Conservation (phyloP, 2,888 invertebrate species). For the Rotaria macrura region DNA sequence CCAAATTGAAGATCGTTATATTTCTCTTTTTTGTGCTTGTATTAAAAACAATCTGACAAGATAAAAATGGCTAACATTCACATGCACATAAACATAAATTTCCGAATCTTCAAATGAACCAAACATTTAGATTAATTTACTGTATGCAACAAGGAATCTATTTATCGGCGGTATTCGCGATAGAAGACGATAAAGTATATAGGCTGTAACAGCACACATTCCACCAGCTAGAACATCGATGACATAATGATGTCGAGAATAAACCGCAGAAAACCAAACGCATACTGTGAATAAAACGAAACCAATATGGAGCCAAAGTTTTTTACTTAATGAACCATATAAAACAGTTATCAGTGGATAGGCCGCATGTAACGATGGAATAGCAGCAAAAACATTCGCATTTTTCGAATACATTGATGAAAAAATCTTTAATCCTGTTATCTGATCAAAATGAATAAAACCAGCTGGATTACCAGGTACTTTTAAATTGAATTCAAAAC, state of each 20-base stretch:
- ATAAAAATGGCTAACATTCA: neutral
- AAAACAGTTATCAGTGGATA: neutral
- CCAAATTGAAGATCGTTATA: neutral
- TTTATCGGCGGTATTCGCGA: neutral
- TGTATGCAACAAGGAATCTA: neutral
- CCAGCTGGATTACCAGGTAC: neutral
- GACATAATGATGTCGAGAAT: conserved; percentile 17
- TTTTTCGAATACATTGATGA: neutral
- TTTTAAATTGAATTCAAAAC: neutral
- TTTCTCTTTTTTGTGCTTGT: neutral
- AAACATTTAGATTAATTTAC: neutral
- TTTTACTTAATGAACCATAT: neutral
- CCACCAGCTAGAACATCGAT: conserved; percentile 2
- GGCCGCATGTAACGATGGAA: conserved; percentile 21
- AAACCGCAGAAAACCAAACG: conserved; percentile 23
- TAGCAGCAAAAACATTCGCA: conserved; percentile 18
- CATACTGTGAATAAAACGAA: conserved; percentile 4
- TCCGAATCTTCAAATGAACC: neutral
- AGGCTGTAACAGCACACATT: neutral
- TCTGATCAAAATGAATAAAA: conserved; percentile 1
- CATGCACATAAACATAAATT: neutral
- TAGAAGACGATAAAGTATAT: neutral
- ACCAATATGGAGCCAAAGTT: neutral
- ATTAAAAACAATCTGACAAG: neutral
- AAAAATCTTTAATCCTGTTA: neutral